Conservation (phyloP, 2,888 invertebrate genomes). For the Andrena dorsata region DNA sequence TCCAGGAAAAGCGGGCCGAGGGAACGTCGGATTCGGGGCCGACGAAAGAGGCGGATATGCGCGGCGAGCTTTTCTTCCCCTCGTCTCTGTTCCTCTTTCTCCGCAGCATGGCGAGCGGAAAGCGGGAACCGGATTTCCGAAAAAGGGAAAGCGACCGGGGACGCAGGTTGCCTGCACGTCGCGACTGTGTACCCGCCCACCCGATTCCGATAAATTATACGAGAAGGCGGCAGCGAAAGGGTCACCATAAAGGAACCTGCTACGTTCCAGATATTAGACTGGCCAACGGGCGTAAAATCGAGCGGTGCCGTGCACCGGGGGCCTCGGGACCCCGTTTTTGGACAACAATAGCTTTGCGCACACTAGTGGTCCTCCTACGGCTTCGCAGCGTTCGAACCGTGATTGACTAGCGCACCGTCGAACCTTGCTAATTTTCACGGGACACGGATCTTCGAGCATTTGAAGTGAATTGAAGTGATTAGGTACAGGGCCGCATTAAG, state of each 20-base stretch:
- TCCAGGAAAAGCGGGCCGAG: not conserved
- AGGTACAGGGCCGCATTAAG: no score
- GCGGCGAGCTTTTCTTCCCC: constrained; percentile 36
- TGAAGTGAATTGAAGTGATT: no score
- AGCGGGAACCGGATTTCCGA: constrained; percentile 79
- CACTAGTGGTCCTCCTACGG: constrained; percentile 3
- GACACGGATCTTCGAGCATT: no score
- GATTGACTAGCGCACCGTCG: not conserved
- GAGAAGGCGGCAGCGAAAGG: constrained; percentile 67
- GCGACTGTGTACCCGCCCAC: constrained; percentile 69
- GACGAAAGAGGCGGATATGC: constrained; percentile 36
- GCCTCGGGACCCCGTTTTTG: constrained; percentile 2
- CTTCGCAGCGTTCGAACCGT: not conserved
- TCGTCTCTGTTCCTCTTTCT: constrained; percentile 21
- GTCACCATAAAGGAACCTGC: constrained; percentile 77
- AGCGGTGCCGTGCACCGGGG: constrained; percentile 3
- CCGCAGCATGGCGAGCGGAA: not conserved
- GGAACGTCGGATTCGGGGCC: constrained; percentile 14
- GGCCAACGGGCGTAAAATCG: constrained; percentile 59
- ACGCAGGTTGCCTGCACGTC: constrained; percentile 70
- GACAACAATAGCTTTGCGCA: not conserved
- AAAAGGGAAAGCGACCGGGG: constrained; percentile 79
- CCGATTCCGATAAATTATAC: constrained; percentile 71
- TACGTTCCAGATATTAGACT: constrained; percentile 75
- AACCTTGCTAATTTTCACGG: no score